These are phyloP conservation scores for Ochotona curzoniae DNA, from an alignment of 2,113 vertebrate genomes.

Conservation along the genomic window DNA sequence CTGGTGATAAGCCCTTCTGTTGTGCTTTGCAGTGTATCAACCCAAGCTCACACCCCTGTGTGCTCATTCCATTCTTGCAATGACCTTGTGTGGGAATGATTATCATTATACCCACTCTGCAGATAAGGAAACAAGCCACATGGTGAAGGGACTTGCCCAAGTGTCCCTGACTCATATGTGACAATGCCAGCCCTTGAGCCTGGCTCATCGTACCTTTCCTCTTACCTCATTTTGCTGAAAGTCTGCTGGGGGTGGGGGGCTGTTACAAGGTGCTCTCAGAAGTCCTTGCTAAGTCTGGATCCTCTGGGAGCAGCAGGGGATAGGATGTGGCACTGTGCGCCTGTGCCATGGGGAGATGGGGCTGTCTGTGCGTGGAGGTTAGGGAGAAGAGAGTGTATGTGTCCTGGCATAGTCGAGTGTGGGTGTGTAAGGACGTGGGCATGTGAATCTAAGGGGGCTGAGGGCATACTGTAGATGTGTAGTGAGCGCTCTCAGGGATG, in stretches of 20 bases:
- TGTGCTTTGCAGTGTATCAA: not conserved
- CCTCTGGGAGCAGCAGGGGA: not conserved
- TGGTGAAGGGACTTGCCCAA: not conserved
- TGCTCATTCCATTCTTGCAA: not conserved
- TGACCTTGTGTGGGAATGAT: fast-evolving
- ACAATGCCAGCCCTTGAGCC: not conserved
- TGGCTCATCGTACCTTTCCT: not conserved
- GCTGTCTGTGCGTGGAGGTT: fast-evolving
- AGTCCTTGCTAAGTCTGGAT: not conserved
- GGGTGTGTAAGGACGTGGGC: not conserved
- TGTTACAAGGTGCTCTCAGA: not conserved
- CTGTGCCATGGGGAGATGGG: not conserved
- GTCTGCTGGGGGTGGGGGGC: not conserved
- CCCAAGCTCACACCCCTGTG: not conserved
- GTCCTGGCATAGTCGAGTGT: not conserved
- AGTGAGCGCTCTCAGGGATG: not conserved
- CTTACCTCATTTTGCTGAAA: not conserved
- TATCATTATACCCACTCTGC: not conserved
- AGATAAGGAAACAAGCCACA: not conserved
- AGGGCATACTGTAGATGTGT: not conserved
- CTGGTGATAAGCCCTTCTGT: not conserved
- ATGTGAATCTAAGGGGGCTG: not conserved
- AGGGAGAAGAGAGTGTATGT: not conserved
- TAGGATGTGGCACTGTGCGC: not conserved
- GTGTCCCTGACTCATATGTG: fast-evolving